These are phyloP conservation scores for Xiphophorus couchianus DNA, from an alignment of 2,113 vertebrate species.

Conservation along the genomic window DNA sequence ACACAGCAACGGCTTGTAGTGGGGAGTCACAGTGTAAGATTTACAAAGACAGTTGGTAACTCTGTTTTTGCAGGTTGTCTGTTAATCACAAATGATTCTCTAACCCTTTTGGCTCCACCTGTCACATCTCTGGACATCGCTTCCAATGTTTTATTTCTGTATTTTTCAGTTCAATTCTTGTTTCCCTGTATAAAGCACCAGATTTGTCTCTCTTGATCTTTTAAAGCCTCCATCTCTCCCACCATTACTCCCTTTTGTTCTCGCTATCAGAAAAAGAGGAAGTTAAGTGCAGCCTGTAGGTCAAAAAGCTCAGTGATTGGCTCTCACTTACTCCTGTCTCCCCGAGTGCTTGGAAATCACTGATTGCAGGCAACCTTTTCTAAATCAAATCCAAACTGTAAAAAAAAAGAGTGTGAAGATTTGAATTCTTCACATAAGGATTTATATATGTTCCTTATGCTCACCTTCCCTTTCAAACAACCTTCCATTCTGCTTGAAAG, in stretches of 20 bases:
- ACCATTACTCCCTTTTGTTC: constrained; percentile 64
- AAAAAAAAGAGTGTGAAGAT: constrained; percentile 9
- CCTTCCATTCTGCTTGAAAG: constrained; percentile 1
- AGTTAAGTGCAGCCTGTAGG: constrained; percentile 77
- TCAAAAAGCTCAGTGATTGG: constrained; percentile 78
- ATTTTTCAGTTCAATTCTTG: constrained; percentile 21
- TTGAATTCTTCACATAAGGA: constrained; percentile 11
- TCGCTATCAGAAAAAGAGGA: constrained; percentile 62
- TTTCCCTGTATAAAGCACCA: constrained; percentile 16
- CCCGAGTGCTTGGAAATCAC: constrained; percentile 70
- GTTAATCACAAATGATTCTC: constrained; percentile 43
- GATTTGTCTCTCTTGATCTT: constrained; percentile 60
- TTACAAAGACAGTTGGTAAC: background rate
- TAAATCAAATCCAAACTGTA: constrained; percentile 64
- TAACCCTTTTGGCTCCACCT: constrained; percentile 44
- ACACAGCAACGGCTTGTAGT: constrained; percentile 10
- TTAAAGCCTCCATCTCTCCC: constrained; percentile 50
- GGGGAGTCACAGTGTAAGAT: constrained; percentile 12
- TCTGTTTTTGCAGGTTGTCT: constrained; percentile 13
- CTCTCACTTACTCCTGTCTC: constrained; percentile 74
- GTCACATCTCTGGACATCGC: constrained; percentile 28
- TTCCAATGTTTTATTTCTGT: constrained; percentile 40
- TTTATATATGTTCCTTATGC: constrained; percentile 13
- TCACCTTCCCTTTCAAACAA: constrained; percentile 22
- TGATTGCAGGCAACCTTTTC: constrained; percentile 73